These are phyloP conservation scores for Micromesistius poutassou DNA, from an alignment of 2,797 vertebrate genomes.

Conservation along the genomic window DNA sequence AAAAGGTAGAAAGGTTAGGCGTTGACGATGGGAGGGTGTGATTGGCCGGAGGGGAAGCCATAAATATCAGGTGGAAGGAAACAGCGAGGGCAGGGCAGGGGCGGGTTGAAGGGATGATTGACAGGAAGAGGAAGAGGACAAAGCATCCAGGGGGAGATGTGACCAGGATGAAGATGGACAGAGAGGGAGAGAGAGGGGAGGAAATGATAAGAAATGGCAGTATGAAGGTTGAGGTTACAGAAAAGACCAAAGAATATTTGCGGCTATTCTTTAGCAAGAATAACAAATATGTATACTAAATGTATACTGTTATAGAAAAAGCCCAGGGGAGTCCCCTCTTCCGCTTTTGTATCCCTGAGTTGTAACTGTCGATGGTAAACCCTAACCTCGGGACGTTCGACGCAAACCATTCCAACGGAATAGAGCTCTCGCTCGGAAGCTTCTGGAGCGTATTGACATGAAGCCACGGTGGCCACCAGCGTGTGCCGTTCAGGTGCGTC, in stretches of 20 bases:
- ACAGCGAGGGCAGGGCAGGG: slow-evolving; percentile 7
- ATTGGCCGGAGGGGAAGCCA: slow-evolving; percentile 27
- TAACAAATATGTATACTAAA: neutral
- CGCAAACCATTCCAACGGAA: neutral
- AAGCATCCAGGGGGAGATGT: slow-evolving; percentile 44
- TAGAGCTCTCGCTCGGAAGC: neutral
- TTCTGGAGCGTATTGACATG: neutral
- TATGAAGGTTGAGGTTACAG: neutral
- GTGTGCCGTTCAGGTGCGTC: slow-evolving; percentile 49
- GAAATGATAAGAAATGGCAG: slow-evolving; percentile 20
- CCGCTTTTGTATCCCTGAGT: too few species aligned
- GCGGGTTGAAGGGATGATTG: slow-evolving; percentile 23
- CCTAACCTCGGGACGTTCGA: neutral
- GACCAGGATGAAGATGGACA: slow-evolving; percentile 42
- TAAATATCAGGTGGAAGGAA: slow-evolving; percentile 21
- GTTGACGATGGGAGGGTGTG: neutral
- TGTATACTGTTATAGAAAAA: neutral
- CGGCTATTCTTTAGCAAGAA: neutral
- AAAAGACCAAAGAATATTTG: neutral
- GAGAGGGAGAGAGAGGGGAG: slow-evolving; percentile 29
- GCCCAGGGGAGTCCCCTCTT: too few species aligned
- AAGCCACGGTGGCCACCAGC: slow-evolving; percentile 34
- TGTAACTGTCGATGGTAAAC: too few species aligned
- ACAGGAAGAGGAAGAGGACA: slow-evolving; percentile 42
- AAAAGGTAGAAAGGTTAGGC: slow-evolving; percentile 18